phyloP scores from a whole-genome alignment of 2,797 vertebrate genomes.

The Eutrigla gurnardus region DNA sequence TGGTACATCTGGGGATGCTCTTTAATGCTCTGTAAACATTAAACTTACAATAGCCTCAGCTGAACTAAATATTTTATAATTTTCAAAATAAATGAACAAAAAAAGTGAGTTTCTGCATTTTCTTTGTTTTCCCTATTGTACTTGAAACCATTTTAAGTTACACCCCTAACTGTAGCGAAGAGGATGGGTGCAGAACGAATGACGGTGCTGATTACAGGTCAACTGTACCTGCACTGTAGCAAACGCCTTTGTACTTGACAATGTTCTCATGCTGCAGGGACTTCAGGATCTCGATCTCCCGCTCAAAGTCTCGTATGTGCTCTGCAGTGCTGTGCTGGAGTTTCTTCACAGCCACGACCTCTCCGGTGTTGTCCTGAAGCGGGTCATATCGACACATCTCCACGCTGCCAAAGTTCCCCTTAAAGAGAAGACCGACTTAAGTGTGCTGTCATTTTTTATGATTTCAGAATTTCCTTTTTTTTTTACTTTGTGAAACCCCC shows the following conservation, averaged over 20 bases:
- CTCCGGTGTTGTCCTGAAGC: slow-evolving; percentile 95
- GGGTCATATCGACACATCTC: slow-evolving; percentile 98
- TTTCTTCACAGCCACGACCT: slow-evolving; percentile 97
- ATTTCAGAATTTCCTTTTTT: not conserved
- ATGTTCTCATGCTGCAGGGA: slow-evolving; percentile 98
- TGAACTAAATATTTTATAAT: no score
- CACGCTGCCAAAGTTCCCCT: slow-evolving; percentile 99
- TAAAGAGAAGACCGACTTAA: slow-evolving; percentile 11
- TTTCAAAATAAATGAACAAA: no score
- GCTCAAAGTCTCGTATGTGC: slow-evolving; percentile 94
- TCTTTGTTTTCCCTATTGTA: no score
- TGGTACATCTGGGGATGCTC: no score
- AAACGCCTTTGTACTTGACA: slow-evolving; percentile 97
- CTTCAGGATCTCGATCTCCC: slow-evolving; percentile 97
- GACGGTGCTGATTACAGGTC: not conserved
- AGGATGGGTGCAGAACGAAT: accelerated
- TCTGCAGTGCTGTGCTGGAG: slow-evolving; percentile 96
- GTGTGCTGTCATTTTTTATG: accelerated
- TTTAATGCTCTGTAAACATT: no score
- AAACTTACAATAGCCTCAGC: no score
- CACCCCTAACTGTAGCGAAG: no score
- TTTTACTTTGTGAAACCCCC: not conserved
- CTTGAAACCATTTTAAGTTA: no score
- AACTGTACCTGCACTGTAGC: slow-evolving; percentile 92
- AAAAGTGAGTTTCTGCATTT: no score